phyloP scores from a whole-genome alignment of 2,888 invertebrate genomes.

The Ophion obscuratus region DNA sequence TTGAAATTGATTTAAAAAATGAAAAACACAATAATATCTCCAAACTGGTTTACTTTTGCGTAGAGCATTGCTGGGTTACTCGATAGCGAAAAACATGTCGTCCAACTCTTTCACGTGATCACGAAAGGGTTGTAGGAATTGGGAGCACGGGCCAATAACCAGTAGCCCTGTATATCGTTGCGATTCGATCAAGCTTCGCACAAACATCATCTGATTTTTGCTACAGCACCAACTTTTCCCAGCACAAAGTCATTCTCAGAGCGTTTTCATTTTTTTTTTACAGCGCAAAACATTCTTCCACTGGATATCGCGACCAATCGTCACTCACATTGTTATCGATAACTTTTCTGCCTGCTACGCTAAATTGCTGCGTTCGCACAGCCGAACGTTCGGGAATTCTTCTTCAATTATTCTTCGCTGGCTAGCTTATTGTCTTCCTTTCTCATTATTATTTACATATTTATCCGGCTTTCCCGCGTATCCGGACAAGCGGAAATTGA shows the following conservation, averaged over 20 bases:
- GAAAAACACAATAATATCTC: no score
- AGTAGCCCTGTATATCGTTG: neutral
- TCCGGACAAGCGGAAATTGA: neutral
- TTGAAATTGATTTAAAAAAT: no score
- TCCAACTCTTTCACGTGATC: no score
- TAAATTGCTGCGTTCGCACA: neutral
- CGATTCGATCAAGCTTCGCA: neutral
- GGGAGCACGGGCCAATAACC: no score
- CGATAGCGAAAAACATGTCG: no score
- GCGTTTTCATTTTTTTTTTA: constrained; percentile 1
- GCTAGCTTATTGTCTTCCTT: neutral
- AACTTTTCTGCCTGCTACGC: neutral
- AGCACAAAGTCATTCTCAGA: neutral
- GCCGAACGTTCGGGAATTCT: neutral
- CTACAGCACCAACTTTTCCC: no score
- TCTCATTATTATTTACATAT: neutral
- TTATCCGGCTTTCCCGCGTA: neutral
- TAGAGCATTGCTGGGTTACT: no score
- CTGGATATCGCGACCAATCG: neutral
- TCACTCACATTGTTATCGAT: constrained; percentile 5
- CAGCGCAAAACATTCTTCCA: no score
- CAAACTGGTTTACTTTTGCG: no score
- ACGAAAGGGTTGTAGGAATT: no score
- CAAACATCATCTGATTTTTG: neutral
- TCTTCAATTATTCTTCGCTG: neutral